Conservation (phyloP, 2,113 vertebrate species). For the Phalacrocorax pelagicus region DNA sequence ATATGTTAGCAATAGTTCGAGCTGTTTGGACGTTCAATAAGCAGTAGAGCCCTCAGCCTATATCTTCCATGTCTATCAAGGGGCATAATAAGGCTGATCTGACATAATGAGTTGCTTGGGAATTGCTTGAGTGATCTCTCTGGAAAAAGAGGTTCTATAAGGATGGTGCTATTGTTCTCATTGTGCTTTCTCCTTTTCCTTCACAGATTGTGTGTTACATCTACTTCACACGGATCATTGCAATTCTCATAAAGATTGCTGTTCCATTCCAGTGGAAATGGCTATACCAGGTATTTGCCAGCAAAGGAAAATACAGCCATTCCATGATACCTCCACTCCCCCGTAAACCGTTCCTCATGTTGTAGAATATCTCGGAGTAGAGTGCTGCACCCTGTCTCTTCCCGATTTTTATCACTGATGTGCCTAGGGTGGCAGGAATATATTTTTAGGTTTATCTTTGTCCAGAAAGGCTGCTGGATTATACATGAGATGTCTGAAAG, state of each 20-base stretch:
- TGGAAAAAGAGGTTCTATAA: background rate
- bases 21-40: background rate
- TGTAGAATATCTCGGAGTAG: background rate
- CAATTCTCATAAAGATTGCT: conserved; percentile 86
- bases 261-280: conserved; percentile 91
- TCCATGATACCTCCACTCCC: too few species aligned
- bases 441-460: background rate
- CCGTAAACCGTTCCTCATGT: background rate
- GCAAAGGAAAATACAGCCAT: background rate
- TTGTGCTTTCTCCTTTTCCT: background rate
- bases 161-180: background rate
- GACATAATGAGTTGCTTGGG: background rate
- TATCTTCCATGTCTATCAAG: background rate
- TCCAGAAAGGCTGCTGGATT: conserved; percentile 16
- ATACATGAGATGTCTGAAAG: conserved; percentile 14
- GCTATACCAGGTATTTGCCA: conserved; percentile 83
- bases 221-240: conserved; percentile 89
- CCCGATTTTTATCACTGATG: background rate
- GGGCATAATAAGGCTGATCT: background rate
- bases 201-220: conserved; percentile 87
- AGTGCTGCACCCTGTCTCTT: background rate
- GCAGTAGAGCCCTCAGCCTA: background rate
- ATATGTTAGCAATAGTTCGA: background rate
- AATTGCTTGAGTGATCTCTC: background rate
- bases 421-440: background rate